Evolutionary conservation across 2,888 invertebrate genomes (phyloP).

Genomic region (Tribolium freemani): DNA sequence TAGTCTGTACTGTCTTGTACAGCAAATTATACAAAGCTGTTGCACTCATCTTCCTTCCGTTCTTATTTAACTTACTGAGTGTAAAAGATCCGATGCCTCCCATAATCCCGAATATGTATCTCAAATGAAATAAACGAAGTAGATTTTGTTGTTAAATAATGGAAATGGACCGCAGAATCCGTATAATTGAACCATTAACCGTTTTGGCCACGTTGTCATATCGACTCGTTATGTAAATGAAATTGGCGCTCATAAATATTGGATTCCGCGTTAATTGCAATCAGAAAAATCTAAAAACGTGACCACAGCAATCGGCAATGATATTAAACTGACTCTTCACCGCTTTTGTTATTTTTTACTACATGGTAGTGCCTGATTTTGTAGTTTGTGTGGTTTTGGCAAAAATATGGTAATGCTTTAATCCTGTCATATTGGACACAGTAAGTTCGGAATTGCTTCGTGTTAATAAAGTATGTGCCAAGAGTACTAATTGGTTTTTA

Average conservation of each 20-base stretch:
- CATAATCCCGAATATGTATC: too few relatives aligned
- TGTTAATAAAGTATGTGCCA: conserved; percentile 22
- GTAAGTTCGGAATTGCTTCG: not conserved
- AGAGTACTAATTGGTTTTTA: conserved; percentile 37
- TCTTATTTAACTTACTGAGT: too few relatives aligned
- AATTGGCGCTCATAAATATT: conserved; percentile 14
- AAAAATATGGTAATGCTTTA: too few relatives aligned
- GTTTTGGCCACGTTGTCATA: conserved; percentile 19
- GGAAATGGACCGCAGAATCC: not conserved
- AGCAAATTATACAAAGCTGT: too few relatives aligned
- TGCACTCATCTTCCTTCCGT: too few relatives aligned
- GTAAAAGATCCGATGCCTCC: too few relatives aligned
- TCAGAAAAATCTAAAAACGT: not conserved
- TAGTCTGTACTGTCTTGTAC: too few relatives aligned
- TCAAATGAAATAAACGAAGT: not conserved
- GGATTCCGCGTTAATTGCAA: conserved; percentile 1
- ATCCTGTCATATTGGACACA: not conserved
- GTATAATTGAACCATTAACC: conserved; percentile 4
- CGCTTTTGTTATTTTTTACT: not conserved
- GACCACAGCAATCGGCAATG: not conserved
- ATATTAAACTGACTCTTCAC: not conserved
- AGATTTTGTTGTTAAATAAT: not conserved
- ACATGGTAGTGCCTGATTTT: too few relatives aligned
- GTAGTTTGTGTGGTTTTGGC: too few relatives aligned
- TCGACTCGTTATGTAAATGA: conserved; percentile 21